These are phyloP conservation scores for Ennomos erosarius DNA, from an alignment of 2,888 invertebrate species.

Conservation along the genomic window DNA sequence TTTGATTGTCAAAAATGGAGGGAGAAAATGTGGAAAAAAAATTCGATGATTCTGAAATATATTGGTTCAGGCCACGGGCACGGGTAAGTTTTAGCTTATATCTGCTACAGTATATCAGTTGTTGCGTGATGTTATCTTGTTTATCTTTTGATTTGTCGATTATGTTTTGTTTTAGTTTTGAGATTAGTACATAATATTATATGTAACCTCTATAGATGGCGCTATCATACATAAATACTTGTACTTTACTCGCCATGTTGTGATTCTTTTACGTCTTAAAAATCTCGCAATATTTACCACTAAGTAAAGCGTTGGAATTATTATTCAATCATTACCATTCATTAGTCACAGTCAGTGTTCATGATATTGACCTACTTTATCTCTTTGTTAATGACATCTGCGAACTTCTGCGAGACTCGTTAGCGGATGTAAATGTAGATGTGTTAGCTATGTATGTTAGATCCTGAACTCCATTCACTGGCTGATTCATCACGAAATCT, in stretches of 20 bases:
- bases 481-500: too few species aligned
- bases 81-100: constrained; percentile 20
- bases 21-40: constrained; percentile 15
- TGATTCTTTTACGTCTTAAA: too few species aligned
- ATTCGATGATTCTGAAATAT: constrained; percentile 3
- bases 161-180: constrained; percentile 5
- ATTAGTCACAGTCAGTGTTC: constrained; percentile 2
- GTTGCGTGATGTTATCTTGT: constrained; percentile 14
- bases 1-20: constrained; percentile 24
- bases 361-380: constrained; percentile 18
- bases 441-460: background rate
- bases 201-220: background rate
- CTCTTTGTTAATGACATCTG: constrained; percentile 7
- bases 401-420: constrained; percentile 10
- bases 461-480: too few species aligned
- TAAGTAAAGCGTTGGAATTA: too few species aligned
- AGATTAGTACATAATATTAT: background rate
- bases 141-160: constrained; percentile 9
- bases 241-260: too few species aligned
- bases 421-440: background rate
- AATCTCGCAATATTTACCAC: too few species aligned
- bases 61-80: constrained; percentile 30
- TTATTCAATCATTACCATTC: too few species aligned
- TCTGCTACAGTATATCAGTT: constrained; percentile 6
- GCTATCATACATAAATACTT: background rate